These are phyloP conservation scores for Grammatotria lemairii DNA, from an alignment of 2,113 vertebrate genomes.

Conservation along the genomic window DNA sequence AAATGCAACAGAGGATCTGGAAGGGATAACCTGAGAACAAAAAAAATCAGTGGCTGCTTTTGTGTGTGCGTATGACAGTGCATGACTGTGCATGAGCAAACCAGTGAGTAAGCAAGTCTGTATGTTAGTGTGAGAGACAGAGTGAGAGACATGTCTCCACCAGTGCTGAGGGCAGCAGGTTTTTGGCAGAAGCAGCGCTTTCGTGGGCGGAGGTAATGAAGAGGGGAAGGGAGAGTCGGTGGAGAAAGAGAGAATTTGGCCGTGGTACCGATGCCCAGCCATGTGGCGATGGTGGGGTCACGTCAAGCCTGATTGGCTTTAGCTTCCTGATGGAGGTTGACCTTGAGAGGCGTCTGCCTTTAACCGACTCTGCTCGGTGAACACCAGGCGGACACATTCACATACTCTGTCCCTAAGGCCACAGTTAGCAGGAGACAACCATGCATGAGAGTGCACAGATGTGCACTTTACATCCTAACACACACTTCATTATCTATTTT, in stretches of 20 bases:
- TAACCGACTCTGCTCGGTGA: not conserved
- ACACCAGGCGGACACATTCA: not conserved
- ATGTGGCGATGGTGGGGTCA: conserved; percentile 5
- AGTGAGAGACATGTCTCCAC: conserved; percentile 10
- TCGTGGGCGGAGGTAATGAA: not conserved
- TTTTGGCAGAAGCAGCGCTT: conserved; percentile 35
- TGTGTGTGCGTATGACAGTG: not conserved
- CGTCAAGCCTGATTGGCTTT: conserved; percentile 18
- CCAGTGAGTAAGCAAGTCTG: conserved; percentile 10
- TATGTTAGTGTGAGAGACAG: conserved; percentile 1
- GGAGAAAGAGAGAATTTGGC: not conserved
- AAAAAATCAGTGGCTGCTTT: not conserved
- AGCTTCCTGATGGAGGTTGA: conserved; percentile 41
- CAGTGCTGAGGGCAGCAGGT: conserved; percentile 40
- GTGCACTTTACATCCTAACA: not conserved
- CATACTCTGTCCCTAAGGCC: not conserved
- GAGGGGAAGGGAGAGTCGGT: not conserved
- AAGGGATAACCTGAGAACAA: not conserved
- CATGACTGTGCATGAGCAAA: not conserved
- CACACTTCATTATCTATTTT: not conserved
- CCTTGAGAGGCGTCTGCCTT: conserved; percentile 32
- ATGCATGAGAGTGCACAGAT: not conserved
- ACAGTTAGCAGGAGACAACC: not conserved
- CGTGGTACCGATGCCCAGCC: not conserved
- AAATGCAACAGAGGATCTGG: not conserved